Evolutionary conservation across 2,797 vertebrate species (phyloP).

Genomic region (Peromyscus aztecus): DNA sequence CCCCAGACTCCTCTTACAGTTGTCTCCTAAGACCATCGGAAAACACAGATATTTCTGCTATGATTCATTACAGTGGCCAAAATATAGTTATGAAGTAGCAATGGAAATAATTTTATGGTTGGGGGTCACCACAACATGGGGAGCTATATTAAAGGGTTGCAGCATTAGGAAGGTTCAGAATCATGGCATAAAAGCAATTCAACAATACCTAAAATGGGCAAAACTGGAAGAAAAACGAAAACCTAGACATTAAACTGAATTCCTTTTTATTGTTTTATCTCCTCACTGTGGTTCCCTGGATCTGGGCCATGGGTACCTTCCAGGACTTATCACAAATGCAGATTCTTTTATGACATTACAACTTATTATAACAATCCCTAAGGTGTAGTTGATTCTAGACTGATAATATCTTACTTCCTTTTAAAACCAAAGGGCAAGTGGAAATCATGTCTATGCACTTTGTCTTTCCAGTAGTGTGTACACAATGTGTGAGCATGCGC

Average conservation of each 20-base stretch:
- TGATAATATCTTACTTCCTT: background rate
- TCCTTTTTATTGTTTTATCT: background rate
- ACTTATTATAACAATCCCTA: too few species aligned
- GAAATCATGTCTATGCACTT: background rate
- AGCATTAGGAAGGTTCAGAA: background rate
- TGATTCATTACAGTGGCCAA: background rate
- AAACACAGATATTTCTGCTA: background rate
- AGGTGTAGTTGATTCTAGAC: background rate
- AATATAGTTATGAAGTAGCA: background rate
- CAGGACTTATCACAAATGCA: background rate
- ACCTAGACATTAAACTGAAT: background rate
- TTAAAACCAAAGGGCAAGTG: background rate
- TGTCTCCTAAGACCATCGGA: background rate
- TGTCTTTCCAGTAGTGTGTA: background rate
- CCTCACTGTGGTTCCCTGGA: background rate
- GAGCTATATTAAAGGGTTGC: background rate
- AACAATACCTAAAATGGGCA: background rate
- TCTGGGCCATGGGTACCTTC: background rate
- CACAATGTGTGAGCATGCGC: background rate
- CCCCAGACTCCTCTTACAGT: background rate
- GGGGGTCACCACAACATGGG: background rate
- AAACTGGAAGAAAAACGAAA: background rate
- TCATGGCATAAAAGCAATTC: background rate
- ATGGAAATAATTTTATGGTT: background rate
- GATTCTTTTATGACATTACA: background rate